Evolutionary conservation across 2,888 invertebrate species (phyloP).

Genomic region (Drosophila fulvimacula): DNA sequence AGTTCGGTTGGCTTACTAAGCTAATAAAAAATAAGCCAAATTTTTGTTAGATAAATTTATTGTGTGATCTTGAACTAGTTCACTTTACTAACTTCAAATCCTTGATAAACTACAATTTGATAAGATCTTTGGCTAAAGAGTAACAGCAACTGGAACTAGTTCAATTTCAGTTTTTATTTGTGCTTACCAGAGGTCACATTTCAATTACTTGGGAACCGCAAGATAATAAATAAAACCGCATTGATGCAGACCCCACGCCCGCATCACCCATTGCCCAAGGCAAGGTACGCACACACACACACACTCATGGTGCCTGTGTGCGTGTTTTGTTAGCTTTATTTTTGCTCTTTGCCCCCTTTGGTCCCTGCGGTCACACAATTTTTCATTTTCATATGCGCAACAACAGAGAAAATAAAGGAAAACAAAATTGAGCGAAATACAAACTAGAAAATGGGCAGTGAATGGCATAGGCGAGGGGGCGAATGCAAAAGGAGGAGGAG

Average conservation of each 20-base stretch:
- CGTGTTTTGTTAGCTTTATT: conserved; percentile 12
- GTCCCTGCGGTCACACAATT: conserved; percentile 75
- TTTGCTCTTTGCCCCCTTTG: conserved; percentile 47
- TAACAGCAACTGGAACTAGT: not conserved
- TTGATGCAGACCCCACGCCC: not conserved
- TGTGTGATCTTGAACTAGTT: not conserved
- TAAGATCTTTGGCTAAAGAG: not conserved
- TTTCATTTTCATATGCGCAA: conserved; percentile 66
- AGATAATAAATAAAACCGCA: conserved; percentile 48
- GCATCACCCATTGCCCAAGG: conserved; percentile 14
- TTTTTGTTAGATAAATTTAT: not conserved
- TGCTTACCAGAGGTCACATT: conserved; percentile 47
- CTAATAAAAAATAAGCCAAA: too few relatives aligned
- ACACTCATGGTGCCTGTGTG: conserved; percentile 16
- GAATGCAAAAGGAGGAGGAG: not conserved
- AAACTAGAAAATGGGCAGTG: not conserved
- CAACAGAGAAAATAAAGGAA: conserved; percentile 25
- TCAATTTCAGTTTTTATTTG: not conserved
- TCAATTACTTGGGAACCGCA: conserved; percentile 60
- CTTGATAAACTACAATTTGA: not conserved
- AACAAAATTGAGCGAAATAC: conserved; percentile 19
- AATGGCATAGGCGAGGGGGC: not conserved
- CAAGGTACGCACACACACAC: conserved; percentile 1
- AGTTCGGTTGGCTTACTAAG: not conserved
- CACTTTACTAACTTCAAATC: not conserved